A percentile compares a stretch with the other conserved stretches of the same genome.
Conservation (phyloP, 2,888 invertebrate genomes). For the Perizoma flavofasciatum region DNA sequence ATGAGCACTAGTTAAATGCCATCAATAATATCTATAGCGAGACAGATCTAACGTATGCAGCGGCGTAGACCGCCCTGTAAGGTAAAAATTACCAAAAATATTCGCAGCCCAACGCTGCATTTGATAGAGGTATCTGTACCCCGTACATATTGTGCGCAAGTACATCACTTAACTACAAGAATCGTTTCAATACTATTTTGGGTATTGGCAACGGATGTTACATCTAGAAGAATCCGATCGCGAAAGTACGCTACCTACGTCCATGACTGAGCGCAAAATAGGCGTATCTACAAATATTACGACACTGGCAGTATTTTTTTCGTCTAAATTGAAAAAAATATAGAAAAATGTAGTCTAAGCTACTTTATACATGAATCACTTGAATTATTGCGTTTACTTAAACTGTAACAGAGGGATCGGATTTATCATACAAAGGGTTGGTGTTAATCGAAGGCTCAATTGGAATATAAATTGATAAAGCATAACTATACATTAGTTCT, state of each 20-base stretch:
- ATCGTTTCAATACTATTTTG: constrained; percentile 73
- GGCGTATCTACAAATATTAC: constrained; percentile 40
- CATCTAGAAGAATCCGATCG: constrained; percentile 57
- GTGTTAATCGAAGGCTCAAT: constrained; percentile 35
- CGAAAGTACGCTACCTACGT: constrained; percentile 48
- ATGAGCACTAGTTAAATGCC: constrained; percentile 74
- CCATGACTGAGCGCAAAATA: constrained; percentile 35
- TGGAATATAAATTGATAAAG: constrained; percentile 39
- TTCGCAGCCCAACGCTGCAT: constrained; percentile 68
- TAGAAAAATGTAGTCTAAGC: constrained; percentile 75
- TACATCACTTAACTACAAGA: constrained; percentile 73
- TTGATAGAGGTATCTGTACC: constrained; percentile 42
- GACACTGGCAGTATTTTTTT: constrained; percentile 70
- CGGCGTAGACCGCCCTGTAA: constrained; percentile 41
- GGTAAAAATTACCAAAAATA: constrained; percentile 78
- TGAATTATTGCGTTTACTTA: constrained; percentile 76
- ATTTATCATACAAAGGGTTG: constrained; percentile 49
- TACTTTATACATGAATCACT: constrained; percentile 79
- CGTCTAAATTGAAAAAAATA: constrained; percentile 77
- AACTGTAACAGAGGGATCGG: constrained; percentile 60
- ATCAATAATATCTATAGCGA: constrained; percentile 63
- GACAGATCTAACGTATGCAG: constrained; percentile 48
- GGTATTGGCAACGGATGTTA: constrained; percentile 76
- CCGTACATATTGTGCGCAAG: constrained; percentile 67
- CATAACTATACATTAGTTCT: constrained; percentile 26